Evolutionary conservation across 2,888 invertebrate species (phyloP), one percentile per base, ranked within the genome.

Genomic region (Phaedon cochleariae): DNA sequence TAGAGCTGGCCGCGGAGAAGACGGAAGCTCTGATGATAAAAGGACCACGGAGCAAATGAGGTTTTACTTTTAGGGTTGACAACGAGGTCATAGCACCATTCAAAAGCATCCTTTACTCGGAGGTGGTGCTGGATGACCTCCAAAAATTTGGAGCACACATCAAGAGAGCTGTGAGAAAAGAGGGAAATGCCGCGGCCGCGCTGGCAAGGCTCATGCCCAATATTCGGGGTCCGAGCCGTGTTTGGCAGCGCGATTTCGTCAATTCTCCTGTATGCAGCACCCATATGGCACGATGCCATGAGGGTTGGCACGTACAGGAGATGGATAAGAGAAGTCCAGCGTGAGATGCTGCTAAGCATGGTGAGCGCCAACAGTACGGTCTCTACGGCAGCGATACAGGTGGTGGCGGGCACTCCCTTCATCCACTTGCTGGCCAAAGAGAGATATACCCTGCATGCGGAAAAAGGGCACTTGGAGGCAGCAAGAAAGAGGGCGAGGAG

Each of bases 201-300:
- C n/a, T n/a, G n/a, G n/a, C n/a, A n/a, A n/a, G n/a, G n/a, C n/a
- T n/a, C n/a, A n/a, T n/a, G n/a, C n/a, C n/a, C n/a, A n/a, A n/a
- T n/a, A n/a, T n/a, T 5, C 34, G 57, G 7, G 67, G 70, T 15
- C 65, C 67, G 17, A 29, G 31, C 4, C 21, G 17, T 70, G 26
- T 29, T 62, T 18, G 17, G 46, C 18, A 46, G 55, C 12, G 69
- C 58, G 21, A 45, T 48, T 7, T 52, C 64, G 4, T 65, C 67
- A 0, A 63, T 65, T n/a, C 20, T 70, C 10, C 59, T 68, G 26
- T 68, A 69, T 45, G 67, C 60, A 1, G 69, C 67, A 1, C 67
- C 62, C 17, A 58, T 67, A 17, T 69, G 59, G n/a, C n/a, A n/a
- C n/a, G n/a, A n/a, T n/a, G n/a, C n/a, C n/a, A n/a, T n/a, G n/a